phyloP scores from a whole-genome alignment of 1,140 invertebrate species.

The Radopholus similis region DNA sequence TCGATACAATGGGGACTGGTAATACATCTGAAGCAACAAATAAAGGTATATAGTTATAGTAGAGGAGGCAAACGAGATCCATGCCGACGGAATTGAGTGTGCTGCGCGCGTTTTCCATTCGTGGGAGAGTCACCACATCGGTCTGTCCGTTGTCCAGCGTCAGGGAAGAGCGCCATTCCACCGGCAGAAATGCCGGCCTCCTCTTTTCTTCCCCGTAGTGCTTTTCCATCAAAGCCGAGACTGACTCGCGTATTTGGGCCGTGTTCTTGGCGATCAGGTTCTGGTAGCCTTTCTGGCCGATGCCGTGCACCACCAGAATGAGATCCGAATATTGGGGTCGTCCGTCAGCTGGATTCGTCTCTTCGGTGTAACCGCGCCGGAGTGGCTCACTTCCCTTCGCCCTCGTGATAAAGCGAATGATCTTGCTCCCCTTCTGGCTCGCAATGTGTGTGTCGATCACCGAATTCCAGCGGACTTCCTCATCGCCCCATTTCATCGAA shows the following conservation, averaged over 20 bases:
- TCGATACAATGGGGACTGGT: conserved; percentile 74
- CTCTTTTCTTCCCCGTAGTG: conserved; percentile 51
- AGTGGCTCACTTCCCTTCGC: conserved; percentile 28
- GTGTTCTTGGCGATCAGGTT: conserved; percentile 60
- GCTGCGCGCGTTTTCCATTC: conserved; percentile 46
- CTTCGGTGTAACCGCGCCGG: conserved; percentile 43
- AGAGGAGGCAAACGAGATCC: conserved; percentile 66
- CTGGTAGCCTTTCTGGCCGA: conserved; percentile 60
- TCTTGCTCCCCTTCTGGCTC: conserved; percentile 34
- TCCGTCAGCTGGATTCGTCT: conserved; percentile 37
- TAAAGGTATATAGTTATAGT: not conserved
- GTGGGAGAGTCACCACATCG: conserved; percentile 49
- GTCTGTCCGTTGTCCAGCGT: conserved; percentile 43
- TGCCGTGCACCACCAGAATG: conserved; percentile 59
- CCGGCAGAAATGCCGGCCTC: conserved; percentile 56
- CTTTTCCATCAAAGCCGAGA: conserved; percentile 51
- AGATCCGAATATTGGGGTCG: conserved; percentile 48
- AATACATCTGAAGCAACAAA: conserved; percentile 69
- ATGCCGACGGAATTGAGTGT: conserved; percentile 67
- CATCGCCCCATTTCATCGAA: conserved; percentile 46
- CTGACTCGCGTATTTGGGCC: conserved; percentile 55
- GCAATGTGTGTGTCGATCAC: conserved; percentile 49
- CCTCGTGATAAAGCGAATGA: conserved; percentile 20
- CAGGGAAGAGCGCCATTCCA: conserved; percentile 55
- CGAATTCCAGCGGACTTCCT: conserved; percentile 58